A percentile compares a stretch with the other conserved stretches of the same genome.
Conservation (phyloP, 2,113 vertebrate genomes). For the Nothobranchius kuhntae region DNA sequence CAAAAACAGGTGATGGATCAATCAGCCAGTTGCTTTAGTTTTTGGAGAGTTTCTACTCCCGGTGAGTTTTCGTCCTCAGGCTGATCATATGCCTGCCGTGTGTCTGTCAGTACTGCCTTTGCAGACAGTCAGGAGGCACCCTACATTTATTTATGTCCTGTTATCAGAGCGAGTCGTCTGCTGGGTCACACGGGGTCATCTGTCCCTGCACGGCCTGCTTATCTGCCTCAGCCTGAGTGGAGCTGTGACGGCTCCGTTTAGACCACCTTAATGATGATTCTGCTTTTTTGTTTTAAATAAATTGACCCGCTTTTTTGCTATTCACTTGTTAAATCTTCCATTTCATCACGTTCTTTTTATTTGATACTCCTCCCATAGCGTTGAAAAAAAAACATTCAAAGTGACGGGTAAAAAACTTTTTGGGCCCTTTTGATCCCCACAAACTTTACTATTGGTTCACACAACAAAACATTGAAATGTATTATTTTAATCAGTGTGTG, state of each 20-base stretch:
- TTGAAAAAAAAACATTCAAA: too few relatives aligned
- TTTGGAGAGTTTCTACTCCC: background rate
- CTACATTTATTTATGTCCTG: constrained; percentile 51
- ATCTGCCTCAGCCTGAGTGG: constrained; percentile 29
- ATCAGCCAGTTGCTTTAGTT: background rate
- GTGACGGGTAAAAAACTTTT: too few relatives aligned
- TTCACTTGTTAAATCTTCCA: too few relatives aligned
- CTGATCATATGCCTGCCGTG: background rate
- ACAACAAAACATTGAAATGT: too few relatives aligned
- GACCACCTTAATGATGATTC: constrained; percentile 23
- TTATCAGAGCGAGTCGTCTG: constrained; percentile 56
- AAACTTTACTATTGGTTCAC: too few relatives aligned
- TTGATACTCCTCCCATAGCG: too few relatives aligned
- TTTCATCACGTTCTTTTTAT: too few relatives aligned
- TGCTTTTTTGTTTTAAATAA: background rate
- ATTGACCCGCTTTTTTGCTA: too few relatives aligned
- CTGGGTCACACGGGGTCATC: constrained; percentile 29
- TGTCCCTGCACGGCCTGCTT: constrained; percentile 45
- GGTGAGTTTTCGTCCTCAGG: background rate
- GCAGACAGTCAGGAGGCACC: constrained; percentile 30
- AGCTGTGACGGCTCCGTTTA: constrained; percentile 25
- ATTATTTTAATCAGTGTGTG: too few relatives aligned
- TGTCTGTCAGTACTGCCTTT: constrained; percentile 24
- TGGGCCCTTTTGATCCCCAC: too few relatives aligned
- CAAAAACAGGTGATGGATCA: too few relatives aligned